Base-by-base conservation (phyloP, 1,140 invertebrate species). In the Bombus haemorrhoidalis region DNA sequence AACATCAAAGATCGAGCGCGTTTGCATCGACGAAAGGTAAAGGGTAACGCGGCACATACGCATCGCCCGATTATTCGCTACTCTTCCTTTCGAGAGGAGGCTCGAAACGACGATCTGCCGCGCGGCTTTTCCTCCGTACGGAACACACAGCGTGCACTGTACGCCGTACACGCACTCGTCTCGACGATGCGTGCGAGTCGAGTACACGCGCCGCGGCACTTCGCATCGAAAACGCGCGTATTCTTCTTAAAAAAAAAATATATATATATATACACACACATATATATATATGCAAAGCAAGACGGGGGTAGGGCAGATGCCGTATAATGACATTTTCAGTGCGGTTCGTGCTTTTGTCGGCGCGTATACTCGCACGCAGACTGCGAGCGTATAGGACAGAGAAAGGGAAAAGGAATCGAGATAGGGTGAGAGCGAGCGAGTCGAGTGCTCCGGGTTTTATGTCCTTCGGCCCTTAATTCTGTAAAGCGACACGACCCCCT, bases 401-500 rank as follows among this genome's bases (percentile, higher is more conserved):
- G 72, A 43, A 68, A 69, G 62, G 32, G 59, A 83, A 68, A 85
- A 75, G 83, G 37, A 77, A 64, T 53, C n/a, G 43, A 71, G 83
- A 77, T 34, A 64, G 43, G 82, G 41, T 37, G 32, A 39, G 47
- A 43, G 62, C 25, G n/a, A 9, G 43, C 47, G 81, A 80, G 62
- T 83, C 72, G 77, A 86, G 79, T 82, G 69, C 80, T 62, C 39
- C 69, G 68, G 80, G 86, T 88, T 91, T 91, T 91, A 86, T 83
- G 86, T 75, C 86, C 72, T 91, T 91, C 81, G 83, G 80, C 80
- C 81, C 86, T 91, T 92, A 90, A 92, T 92, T 92, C 87, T 62
- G 77, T 86, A 87, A 89, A 90, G 86, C 77, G 57, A 85, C 81
- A 87, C 84, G 72, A 81, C 74, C 66, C 83, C 76, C 10, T 59